These are phyloP conservation scores for Sciurus niger DNA, from an alignment of 2,113 vertebrate genomes.

Conservation along the genomic window DNA sequence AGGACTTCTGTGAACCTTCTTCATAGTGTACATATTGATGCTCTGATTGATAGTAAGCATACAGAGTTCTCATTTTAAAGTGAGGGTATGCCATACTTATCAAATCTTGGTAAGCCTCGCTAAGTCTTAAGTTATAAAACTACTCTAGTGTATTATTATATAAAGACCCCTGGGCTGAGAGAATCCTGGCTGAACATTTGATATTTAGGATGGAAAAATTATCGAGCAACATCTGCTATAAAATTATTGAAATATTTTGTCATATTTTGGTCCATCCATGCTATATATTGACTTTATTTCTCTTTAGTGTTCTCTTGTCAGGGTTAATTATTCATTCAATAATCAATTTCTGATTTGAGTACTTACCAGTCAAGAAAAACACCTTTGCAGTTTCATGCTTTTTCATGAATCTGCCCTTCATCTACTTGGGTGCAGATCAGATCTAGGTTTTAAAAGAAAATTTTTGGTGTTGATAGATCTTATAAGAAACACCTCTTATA, in stretches of 20 bases:
- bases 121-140: not conserved
- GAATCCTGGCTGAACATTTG: too few relatives aligned
- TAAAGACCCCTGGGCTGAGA: not conserved
- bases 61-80: not conserved
- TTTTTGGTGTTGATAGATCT: not conserved
- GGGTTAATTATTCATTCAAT: not conserved
- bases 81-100: not conserved
- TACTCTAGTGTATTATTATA: not conserved
- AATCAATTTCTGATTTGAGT: not conserved
- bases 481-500: not conserved
- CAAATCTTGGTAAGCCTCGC: not conserved
- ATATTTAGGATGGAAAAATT: not conserved
- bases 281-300: not conserved
- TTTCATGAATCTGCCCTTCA: not conserved
- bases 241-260: not conserved
- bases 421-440: not conserved
- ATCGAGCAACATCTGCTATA: not conserved
- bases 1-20: not conserved
- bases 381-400: not conserved
- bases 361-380: not conserved
- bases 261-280: not conserved
- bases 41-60: not conserved
- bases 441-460: not conserved
- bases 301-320: conserved; percentile 25
- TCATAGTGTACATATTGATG: not conserved